These are phyloP conservation scores for Graptemys geographica DNA, from an alignment of 2,797 vertebrate species.

Conservation along the genomic window DNA sequence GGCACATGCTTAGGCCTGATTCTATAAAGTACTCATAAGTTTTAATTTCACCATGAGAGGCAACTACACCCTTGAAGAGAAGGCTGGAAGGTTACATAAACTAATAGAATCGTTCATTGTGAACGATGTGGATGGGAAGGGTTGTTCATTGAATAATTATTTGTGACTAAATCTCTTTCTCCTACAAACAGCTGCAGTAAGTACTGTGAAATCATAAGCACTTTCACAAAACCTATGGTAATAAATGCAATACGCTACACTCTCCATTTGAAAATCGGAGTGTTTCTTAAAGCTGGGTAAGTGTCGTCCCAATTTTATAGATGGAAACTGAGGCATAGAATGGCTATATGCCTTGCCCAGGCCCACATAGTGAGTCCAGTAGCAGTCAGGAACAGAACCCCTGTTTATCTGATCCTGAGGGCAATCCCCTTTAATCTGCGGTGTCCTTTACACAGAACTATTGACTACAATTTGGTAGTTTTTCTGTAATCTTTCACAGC, in stretches of 20 bases:
- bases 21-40: accelerated
- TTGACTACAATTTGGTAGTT: background rate
- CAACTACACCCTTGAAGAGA: background rate
- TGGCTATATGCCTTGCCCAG: background rate
- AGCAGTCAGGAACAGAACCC: background rate
- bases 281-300: background rate
- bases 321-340: background rate
- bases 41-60: background rate
- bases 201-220: background rate
- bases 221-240: background rate
- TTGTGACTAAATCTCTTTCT: background rate
- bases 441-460: background rate
- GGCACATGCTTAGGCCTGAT: background rate
- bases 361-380: background rate
- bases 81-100: background rate
- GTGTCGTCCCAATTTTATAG: background rate
- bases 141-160: background rate
- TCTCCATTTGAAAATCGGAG: background rate
- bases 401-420: background rate
- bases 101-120: background rate
- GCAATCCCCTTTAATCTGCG: background rate
- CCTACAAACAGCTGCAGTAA: background rate
- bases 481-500: background rate
- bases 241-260: background rate
- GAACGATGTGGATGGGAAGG: background rate